Conservation (phyloP, 2,888 invertebrate species). For the Neria commutata region DNA sequence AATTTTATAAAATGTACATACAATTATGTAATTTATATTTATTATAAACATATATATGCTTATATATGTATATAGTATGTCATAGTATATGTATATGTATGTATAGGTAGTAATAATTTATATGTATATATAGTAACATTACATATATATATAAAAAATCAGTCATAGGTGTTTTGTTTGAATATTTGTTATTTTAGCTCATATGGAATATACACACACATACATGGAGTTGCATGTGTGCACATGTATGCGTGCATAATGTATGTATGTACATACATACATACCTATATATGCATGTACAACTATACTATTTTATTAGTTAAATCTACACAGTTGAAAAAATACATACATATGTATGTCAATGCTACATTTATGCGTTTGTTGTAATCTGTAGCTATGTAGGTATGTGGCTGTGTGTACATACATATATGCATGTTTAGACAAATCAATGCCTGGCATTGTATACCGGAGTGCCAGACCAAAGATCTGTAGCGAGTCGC, state of each 20-base stretch:
- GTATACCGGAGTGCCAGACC: too few species aligned
- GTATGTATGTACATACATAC: slow-evolving; percentile 21
- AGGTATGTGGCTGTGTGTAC: too few species aligned
- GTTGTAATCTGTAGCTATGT: too few species aligned
- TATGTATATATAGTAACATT: slow-evolving; percentile 30
- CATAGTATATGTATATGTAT: slow-evolving; percentile 4
- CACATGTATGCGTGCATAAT: background rate
- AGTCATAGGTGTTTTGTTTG: slow-evolving; percentile 52
- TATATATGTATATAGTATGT: too few species aligned
- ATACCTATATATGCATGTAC: slow-evolving; percentile 31
- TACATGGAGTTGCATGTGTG: background rate
- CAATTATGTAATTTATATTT: background rate
- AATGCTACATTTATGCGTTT: too few species aligned
- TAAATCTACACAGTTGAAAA: too few species aligned
- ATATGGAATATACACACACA: slow-evolving; percentile 4
- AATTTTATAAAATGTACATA: too few species aligned
- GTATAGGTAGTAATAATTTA: slow-evolving; percentile 24
- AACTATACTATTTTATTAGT: slow-evolving; percentile 6
- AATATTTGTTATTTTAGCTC: slow-evolving; percentile 13
- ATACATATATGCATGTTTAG: too few species aligned
- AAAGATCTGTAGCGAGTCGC: too few species aligned
- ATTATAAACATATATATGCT: background rate
- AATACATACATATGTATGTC: too few species aligned
- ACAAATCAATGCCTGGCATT: too few species aligned
- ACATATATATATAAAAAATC: slow-evolving; percentile 45